Percentiles rank a stretch among this genome's conserved stretches.
phyloP scores from a whole-genome alignment of 2,113 vertebrate species.

The Sphyrna mokarran region DNA sequence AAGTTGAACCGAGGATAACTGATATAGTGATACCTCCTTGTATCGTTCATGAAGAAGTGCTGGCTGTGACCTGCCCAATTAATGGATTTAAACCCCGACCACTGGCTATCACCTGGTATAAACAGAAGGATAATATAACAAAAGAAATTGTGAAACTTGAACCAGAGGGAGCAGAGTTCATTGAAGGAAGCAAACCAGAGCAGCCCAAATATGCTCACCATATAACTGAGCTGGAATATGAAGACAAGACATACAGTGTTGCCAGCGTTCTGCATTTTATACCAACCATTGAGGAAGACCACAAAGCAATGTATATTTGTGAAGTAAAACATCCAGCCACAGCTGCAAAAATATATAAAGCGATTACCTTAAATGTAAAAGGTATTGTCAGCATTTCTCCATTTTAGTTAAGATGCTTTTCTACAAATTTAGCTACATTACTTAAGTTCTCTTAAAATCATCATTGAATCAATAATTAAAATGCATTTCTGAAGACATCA shows the following conservation, averaged over 20 bases:
- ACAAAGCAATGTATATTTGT: constrained; percentile 33
- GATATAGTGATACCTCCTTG: not conserved
- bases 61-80: constrained; percentile 39
- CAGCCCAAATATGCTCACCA: constrained; percentile 32
- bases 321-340: constrained; percentile 37
- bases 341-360: not conserved
- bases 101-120: constrained; percentile 39
- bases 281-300: constrained; percentile 36
- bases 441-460: not conserved
- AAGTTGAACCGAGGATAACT: constrained; percentile 37
- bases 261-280: constrained; percentile 34
- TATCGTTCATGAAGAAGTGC: constrained; percentile 35
- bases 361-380: not conserved
- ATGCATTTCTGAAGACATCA: not conserved
- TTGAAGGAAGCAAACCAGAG: not conserved
- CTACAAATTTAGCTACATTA: not conserved
- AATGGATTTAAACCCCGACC: constrained; percentile 41
- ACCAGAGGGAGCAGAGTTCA: not conserved
- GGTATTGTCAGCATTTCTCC: constrained; percentile 20
- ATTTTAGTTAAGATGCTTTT: not conserved
- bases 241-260: constrained; percentile 27
- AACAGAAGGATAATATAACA: not conserved
- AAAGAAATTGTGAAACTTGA: constrained; percentile 30
- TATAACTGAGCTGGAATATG: not conserved
- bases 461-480: not conserved